phyloP scores from a whole-genome alignment of 2,113 vertebrate genomes.

The Melanerpes formicivorus region DNA sequence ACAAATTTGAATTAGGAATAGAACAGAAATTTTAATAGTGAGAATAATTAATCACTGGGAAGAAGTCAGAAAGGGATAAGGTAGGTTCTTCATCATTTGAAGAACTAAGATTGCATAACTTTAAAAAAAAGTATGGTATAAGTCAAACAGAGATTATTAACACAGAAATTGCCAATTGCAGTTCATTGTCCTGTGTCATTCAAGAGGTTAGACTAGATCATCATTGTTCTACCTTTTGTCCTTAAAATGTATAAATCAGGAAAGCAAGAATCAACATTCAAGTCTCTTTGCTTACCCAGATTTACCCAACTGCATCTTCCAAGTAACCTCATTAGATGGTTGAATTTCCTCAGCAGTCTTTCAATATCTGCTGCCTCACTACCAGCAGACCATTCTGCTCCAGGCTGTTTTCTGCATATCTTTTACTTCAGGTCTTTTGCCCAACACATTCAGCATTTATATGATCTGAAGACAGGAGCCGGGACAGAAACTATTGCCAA shows the following conservation, averaged over 20 bases:
- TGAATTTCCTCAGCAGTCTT: background rate
- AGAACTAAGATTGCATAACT: background rate
- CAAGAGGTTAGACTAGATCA: background rate
- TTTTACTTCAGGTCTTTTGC: background rate
- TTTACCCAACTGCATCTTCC: background rate
- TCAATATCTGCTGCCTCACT: background rate
- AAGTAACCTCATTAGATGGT: background rate
- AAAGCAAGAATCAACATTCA: background rate
- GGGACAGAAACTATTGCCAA: background rate
- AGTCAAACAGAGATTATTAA: background rate
- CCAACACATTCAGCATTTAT: background rate
- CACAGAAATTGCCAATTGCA: background rate
- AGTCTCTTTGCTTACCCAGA: background rate
- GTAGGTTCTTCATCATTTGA: background rate
- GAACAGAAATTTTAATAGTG: background rate
- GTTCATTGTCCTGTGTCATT: background rate
- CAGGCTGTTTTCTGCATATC: background rate
- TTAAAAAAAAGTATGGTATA: background rate
- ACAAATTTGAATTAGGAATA: conserved; percentile 24
- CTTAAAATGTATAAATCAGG: background rate
- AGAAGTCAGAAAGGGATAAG: background rate
- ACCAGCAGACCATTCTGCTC: background rate
- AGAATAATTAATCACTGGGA: background rate
- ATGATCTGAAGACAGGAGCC: background rate
- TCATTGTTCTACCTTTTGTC: background rate